A percentile compares a stretch with the other conserved stretches of the same genome.
Evolutionary conservation across 2,113 vertebrate species (phyloP).

Genomic region (Butastur rufipennis): DNA sequence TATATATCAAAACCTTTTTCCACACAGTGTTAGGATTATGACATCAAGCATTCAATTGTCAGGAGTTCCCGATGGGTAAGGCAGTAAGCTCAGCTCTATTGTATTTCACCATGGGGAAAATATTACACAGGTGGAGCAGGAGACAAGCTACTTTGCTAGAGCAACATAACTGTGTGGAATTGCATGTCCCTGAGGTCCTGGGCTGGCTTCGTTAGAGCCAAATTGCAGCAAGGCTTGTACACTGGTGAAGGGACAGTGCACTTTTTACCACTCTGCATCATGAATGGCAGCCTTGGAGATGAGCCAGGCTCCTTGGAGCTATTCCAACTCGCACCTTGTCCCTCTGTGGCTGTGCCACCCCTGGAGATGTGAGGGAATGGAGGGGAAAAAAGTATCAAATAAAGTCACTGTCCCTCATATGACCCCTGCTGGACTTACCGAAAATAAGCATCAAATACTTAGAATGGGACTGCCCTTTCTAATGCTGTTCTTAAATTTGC

Average conservation of each 20-base stretch:
- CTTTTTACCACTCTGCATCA: background rate
- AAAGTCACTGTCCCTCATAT: background rate
- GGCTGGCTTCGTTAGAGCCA: background rate
- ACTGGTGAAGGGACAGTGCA: background rate
- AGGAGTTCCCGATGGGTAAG: background rate
- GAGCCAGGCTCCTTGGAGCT: background rate
- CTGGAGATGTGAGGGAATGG: background rate
- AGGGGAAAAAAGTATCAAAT: background rate
- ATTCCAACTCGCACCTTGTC: background rate
- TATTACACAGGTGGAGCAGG: background rate
- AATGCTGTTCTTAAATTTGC: background rate
- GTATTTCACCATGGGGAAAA: background rate
- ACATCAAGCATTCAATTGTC: background rate
- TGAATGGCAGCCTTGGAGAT: background rate
- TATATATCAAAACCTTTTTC: background rate
- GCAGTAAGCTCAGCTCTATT: background rate
- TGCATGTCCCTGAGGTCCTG: background rate
- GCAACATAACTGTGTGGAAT: fast-evolving
- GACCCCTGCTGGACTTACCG: background rate
- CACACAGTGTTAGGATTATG: background rate
- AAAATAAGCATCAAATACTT: background rate
- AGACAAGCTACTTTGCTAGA: background rate
- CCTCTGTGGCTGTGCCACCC: background rate
- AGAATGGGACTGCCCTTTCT: background rate
- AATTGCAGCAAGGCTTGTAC: background rate